Evolutionary conservation across 2,888 invertebrate genomes (phyloP), one percentile per base, ranked within the genome.

Genomic region (Scaptodrosophila latifasciaeformis): DNA sequence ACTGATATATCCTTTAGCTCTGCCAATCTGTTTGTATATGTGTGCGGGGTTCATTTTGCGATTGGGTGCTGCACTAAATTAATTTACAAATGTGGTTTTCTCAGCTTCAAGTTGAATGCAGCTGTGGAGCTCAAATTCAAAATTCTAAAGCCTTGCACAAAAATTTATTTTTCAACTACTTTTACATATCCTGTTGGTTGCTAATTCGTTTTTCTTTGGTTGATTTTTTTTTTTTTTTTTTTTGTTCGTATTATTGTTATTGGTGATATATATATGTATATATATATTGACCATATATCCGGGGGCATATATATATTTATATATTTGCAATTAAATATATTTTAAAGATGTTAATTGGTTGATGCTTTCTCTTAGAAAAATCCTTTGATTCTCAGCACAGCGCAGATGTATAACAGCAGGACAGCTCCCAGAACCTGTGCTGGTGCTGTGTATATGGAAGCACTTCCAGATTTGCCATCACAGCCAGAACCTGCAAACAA

Each of bases 401-500:
- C 59, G 18, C 63, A 55, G 46, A 62, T 54, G 49, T 57, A 74
- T 42, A 75, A 48, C 57, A 65, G 59, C 48, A 69, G 46, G 49
- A 63, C 63, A 9, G 68, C 43, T 54, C 49, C 68, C 12, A 78
- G 40, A 18, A 70, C 54, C 55, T 63, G 68, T 31, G 64, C 13
- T 37, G 37, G 9, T 49, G 54, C 12, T 34, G 54, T 18, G 43
- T 61, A 58, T 55, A 57, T 59, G 78, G 76, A 75, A 75, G 78
- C 78, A 53, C 78, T 76, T 35, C 65, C 78, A 31, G 78, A 78
- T 9, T 61, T 56, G 15, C 65, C 65, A 21, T 65, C 62, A 62
- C 82, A 82, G 54, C 63, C 79, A 49, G 78, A 72, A 52, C 81
- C 82, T 82, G 64, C 4, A 67, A 68, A 9, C 39, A 21, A 51